A percentile compares a stretch with the other conserved stretches of the same genome.
Conservation (phyloP, 2,888 invertebrate species). For the Serripes groenlandicus region DNA sequence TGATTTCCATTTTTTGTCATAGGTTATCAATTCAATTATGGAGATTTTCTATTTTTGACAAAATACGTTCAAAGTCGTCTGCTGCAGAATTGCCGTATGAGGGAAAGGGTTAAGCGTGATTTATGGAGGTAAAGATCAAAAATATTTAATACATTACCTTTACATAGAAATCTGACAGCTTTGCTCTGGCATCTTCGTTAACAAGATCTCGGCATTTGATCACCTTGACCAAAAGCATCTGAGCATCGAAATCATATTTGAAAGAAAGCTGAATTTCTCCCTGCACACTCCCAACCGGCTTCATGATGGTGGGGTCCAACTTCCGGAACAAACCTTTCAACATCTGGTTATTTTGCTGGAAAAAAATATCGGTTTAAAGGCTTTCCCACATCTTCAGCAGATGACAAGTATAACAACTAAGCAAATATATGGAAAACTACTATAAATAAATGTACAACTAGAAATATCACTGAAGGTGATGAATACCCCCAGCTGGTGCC, state of each 20-base stretch:
- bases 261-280: constrained; percentile 83
- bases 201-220: constrained; percentile 80
- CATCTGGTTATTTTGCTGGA: constrained; percentile 81
- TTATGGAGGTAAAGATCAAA: background rate
- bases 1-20: background rate
- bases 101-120: too few relatives aligned
- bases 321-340: constrained; percentile 83
- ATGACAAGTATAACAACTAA: too few relatives aligned
- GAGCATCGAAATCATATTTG: constrained; percentile 79
- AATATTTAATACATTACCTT: constrained; percentile 71
- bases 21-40: too few relatives aligned
- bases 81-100: too few relatives aligned
- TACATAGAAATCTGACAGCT: constrained; percentile 82
- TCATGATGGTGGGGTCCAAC: constrained; percentile 82
- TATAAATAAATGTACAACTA: too few relatives aligned
- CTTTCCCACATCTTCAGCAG: background rate
- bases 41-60: too few relatives aligned
- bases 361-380: background rate
- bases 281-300: constrained; percentile 71
- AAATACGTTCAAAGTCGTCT: too few relatives aligned
- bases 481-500: too few relatives aligned
- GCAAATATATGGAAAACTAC: too few relatives aligned
- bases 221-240: constrained; percentile 81
- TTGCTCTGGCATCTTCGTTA: constrained; percentile 78
- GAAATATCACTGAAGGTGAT: too few relatives aligned